Evolutionary conservation across 1,140 invertebrate genomes (phyloP).

Genomic region (Yoshiicerus persimilis): DNA sequence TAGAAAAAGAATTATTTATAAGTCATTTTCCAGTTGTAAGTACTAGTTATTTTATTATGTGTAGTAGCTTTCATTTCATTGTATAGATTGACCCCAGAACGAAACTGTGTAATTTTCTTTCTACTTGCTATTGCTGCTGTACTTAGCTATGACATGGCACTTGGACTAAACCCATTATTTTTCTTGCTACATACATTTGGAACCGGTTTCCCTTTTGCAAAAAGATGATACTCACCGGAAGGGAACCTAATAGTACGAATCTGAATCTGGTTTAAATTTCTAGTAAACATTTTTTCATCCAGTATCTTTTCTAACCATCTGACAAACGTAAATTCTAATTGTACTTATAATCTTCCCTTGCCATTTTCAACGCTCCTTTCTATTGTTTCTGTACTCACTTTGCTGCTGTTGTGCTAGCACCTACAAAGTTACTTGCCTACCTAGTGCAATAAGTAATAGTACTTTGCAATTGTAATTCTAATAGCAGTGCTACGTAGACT

Average conservation of each 20-base stretch:
- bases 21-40: neutral
- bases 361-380: neutral
- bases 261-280: neutral
- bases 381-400: too few relatives aligned
- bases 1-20: neutral
- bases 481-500: neutral
- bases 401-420: neutral
- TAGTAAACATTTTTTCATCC: neutral
- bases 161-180: slow-evolving; percentile 1
- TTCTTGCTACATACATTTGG: neutral
- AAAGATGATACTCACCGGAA: slow-evolving; percentile 8
- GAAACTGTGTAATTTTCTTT: slow-evolving; percentile 4
- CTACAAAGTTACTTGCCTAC: too few relatives aligned
- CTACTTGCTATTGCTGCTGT: too few relatives aligned
- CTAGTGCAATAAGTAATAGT: neutral
- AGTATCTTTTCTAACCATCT: neutral
- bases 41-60: neutral
- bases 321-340: slow-evolving; percentile 14
- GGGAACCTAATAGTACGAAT: neutral
- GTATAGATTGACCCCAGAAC: slow-evolving; percentile 4
- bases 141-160: neutral
- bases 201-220: slow-evolving; percentile 5
- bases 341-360: neutral
- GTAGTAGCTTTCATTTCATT: neutral
- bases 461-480: neutral